Percentiles rank a stretch among this genome's conserved stretches.
Evolutionary conservation across 1,140 invertebrate genomes (phyloP).

Genomic region (Laupala kohalensis): DNA sequence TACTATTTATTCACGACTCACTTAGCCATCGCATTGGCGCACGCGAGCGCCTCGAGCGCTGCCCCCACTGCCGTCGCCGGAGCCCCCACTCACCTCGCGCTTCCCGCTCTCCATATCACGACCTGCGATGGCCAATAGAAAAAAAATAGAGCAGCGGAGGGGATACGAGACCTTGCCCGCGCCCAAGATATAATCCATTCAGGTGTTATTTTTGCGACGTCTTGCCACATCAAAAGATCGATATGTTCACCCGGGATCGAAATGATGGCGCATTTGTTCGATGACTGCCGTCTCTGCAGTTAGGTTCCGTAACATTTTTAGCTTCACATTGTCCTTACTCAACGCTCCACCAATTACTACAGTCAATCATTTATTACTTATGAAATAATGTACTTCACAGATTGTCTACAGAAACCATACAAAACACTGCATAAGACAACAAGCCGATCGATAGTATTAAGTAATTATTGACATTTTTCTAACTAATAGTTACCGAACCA

Average conservation of each 20-base stretch:
- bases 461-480: no score
- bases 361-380: no score
- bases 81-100: no score
- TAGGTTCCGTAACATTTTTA: no score
- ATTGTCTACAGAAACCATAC: no score
- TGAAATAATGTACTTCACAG: no score
- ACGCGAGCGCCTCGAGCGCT: neutral
- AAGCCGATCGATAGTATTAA: no score
- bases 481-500: no score
- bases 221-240: neutral
- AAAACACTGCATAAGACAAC: no score
- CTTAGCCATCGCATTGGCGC: neutral
- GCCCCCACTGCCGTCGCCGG: neutral
- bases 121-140: neutral
- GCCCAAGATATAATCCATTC: neutral
- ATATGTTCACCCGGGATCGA: neutral
- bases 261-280: neutral
- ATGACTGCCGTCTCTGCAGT: neutral
- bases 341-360: no score
- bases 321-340: no score
- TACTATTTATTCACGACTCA: neutral
- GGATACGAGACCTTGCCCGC: neutral
- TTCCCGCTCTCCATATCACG: neutral
- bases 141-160: neutral
- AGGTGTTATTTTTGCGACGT: neutral